Evolutionary conservation across 1,140 invertebrate species (phyloP), one percentile per base, ranked within the genome.

Genomic region (Conus betulinus): DNA sequence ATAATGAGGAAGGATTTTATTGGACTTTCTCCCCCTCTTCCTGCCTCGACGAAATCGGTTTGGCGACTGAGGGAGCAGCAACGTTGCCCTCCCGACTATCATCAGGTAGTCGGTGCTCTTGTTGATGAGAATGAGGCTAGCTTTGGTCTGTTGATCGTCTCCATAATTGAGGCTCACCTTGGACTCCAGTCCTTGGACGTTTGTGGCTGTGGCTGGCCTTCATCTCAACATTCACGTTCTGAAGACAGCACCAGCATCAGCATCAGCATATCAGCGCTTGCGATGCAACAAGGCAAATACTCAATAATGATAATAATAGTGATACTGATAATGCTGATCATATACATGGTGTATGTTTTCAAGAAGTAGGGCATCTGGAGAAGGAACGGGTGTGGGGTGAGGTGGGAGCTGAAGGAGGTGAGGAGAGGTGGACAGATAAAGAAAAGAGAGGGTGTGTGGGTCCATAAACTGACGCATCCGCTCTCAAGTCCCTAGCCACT

Each of bases 161-260:
- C 82, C 57, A 23, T 8, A 27, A 20, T 27, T 15, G 6, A 84
- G 0, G 23, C 55, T 17, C 25, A 84, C 23, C 23, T 53, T 60
- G 82, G 82, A 84, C 17, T 84, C 82, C 82, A 84, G 82, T 7
- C 53, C 13, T 25, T 25, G 2, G 20, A 53, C 52, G 13, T n/a
- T 39, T 63, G 82, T 84, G 82, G 8, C 27, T 84, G 82, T 67
- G 57, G 23, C 82, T 84, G 23, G 57, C 82, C 27, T 67, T 60
- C 51, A 83, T 0, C 52, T 57, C 51, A 23, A 84, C 23, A 55
- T 84, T 63, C 5, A 84, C 51, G 20, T 84, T 39, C 82, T 84
- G 82, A 5, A 7, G 2, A 1, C 15, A 78, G 74, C 17, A 63
- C 39, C 39, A 39, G 39, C 39, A 39, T 39, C 39, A 39, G 39